These are phyloP conservation scores for Papilio polyxenes DNA, from an alignment of 1,140 invertebrate genomes.

Conservation along the genomic window DNA sequence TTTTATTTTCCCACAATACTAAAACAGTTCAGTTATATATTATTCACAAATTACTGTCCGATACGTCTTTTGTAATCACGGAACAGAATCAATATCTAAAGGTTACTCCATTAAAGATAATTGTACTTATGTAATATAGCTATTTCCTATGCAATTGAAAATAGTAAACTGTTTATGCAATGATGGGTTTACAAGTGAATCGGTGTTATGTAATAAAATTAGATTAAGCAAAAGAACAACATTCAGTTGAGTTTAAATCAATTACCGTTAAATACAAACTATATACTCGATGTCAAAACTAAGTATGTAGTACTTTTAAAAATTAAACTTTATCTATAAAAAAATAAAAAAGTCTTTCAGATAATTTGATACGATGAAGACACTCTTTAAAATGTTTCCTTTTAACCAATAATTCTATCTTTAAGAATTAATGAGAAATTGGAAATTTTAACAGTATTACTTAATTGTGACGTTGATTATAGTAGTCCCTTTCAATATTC, in stretches of 20 bases:
- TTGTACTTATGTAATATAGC: not conserved
- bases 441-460: too few species aligned
- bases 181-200: not conserved
- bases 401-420: too few species aligned
- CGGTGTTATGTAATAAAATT: not conserved
- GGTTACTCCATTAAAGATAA: slow-evolving; percentile 17
- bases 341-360: too few species aligned
- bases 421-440: too few species aligned
- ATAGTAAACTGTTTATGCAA: not conserved
- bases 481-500: too few species aligned
- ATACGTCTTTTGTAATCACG: slow-evolving; percentile 9
- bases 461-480: too few species aligned
- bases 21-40: not conserved
- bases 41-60: not conserved
- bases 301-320: too few species aligned
- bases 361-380: too few species aligned
- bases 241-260: too few species aligned
- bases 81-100: not conserved
- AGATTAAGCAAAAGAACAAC: not conserved
- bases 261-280: not conserved
- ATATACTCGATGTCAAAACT: not conserved
- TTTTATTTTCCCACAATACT: not conserved
- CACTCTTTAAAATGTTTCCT: too few species aligned
- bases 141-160: slow-evolving; percentile 6
- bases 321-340: too few species aligned